phyloP scores from a whole-genome alignment of 2,888 invertebrate species.

The Pristionchus arcanus region DNA sequence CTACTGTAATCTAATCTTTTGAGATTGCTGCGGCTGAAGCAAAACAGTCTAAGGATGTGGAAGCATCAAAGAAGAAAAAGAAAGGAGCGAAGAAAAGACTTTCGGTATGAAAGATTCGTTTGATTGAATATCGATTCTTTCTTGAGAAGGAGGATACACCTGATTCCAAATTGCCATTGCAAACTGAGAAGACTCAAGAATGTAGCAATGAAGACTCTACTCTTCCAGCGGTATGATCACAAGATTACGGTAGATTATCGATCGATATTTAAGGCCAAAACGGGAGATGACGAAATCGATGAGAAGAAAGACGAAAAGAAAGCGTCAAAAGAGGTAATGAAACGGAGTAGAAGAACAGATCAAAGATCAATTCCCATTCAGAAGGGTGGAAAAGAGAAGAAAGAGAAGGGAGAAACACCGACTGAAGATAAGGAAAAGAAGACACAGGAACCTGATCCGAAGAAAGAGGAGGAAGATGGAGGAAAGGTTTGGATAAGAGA shows the following conservation, averaged over 20 bases:
- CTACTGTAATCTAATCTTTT: neutral
- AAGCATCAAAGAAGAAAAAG: slow-evolving; percentile 4
- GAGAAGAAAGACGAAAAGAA: neutral
- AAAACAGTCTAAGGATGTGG: neutral
- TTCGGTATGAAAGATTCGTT: neutral
- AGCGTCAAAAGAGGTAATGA: neutral
- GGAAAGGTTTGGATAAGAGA: neutral
- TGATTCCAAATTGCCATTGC: neutral
- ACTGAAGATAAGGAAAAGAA: neutral
- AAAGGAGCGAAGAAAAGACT: neutral
- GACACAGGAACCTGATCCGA: neutral
- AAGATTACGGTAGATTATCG: neutral
- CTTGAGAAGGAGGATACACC: neutral
- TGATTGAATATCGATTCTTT: neutral
- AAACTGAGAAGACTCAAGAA: neutral
- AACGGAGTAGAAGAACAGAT: neutral
- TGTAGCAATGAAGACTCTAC: neutral
- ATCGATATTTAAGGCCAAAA: slow-evolving; percentile 11
- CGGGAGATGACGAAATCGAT: neutral
- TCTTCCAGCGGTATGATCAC: neutral
- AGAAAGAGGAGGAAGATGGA: neutral
- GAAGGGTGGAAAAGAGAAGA: neutral
- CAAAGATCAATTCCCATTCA: neutral
- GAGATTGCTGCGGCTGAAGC: neutral
- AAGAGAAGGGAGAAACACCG: neutral